Base-by-base conservation (phyloP, 2,888 invertebrate genomes). In the Andrena praecox region DNA sequence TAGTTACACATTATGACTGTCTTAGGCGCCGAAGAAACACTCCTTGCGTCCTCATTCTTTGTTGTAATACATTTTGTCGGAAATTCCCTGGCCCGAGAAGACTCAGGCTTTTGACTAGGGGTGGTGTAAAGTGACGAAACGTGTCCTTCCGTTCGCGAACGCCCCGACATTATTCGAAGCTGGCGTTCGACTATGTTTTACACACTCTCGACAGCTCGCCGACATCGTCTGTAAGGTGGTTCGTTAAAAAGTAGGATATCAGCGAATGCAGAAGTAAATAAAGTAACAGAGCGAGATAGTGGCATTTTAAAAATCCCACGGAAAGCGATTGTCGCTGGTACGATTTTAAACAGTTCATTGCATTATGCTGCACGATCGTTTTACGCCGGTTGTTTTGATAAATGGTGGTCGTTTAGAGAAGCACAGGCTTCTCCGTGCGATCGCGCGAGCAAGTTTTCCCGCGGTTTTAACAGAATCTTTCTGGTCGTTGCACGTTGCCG, bases 1-100 rank as follows among this genome's bases (percentile, higher is more conserved):
- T 76, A 72, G 62, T 76, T 76, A 63, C 73, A 63, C 73, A 73
- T 76, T 76, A 76, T 48, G 54, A 54, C 63, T 54, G 35, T 33
- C 63, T 56, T 31, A 48, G 76, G 62, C 29, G n/a, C 29, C 33
- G 54, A 73, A 56, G 63, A 56, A 63, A 63, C 56, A 56, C 31
- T 16, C 56, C 56, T 77, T 64, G 42, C 42, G 33, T 63, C 63
- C 29, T 73, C 42, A 48, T 73, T 77, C 63, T 48, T 33, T 63
- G 42, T 24, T 33, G 31, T 73, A 64, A 77, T 73, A 63, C 76
- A 77, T 77, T 77, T 50, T 35, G 62, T 48, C 76, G 56, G 48
- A 20, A 62, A 56, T 73, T 64, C 63, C n/a, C 24, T 10, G 33
- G 48, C 52, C 42, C 56, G 31, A 56, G 76, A 54, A 54, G 56